Evolutionary conservation across 2,888 invertebrate genomes (phyloP), one percentile per base, ranked within the genome.

Genomic region (Athripsodes cinereus): DNA sequence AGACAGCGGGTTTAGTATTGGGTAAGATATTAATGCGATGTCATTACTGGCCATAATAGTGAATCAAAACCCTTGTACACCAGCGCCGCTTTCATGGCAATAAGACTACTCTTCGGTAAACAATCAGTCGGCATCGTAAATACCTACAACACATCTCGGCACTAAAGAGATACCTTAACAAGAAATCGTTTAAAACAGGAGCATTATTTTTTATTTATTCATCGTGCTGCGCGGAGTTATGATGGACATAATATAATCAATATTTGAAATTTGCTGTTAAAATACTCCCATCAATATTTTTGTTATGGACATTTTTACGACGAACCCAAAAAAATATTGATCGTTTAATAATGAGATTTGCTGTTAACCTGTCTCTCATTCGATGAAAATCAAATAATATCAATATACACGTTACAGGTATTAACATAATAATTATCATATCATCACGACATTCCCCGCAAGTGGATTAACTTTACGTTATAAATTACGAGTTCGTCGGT

Each of bases 51-150:
- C 40, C 53, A 46, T 53, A 53, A 53, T 53, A 53, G 53, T 53
- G 53, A 53, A 53, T 53, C 53, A 53, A 18, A 26, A 16, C 47
- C 53, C 53, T 47, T 46, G 53, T 53, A 44, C 20, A n/a, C 19
- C 22, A 20, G 21, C 21, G 21, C 20, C 16, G 52, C 52, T 19
- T 16, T 34, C 20, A n/a, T 20, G 35, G 40, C n/a, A 40, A 40
- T 5, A 3, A 26, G 26, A 40, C 40, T 8, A 40, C 40, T 35
- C 53, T 21, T 53, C 40, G n/a, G 22, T 40, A 20, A 22, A 21
- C 22, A 2, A 20, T 16, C n/a, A 35, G 35, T 22, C 16, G 53
- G 53, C 21, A 21, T 35, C 53, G 10, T 19, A 50, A 50, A 50
- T 50, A 10, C n/a, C n/a, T n/a, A n/a, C n/a, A 22, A 13, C 50